These are phyloP conservation scores for Speoplatyrhinus poulsoni DNA, from an alignment of 2,113 vertebrate genomes.

Conservation along the genomic window DNA sequence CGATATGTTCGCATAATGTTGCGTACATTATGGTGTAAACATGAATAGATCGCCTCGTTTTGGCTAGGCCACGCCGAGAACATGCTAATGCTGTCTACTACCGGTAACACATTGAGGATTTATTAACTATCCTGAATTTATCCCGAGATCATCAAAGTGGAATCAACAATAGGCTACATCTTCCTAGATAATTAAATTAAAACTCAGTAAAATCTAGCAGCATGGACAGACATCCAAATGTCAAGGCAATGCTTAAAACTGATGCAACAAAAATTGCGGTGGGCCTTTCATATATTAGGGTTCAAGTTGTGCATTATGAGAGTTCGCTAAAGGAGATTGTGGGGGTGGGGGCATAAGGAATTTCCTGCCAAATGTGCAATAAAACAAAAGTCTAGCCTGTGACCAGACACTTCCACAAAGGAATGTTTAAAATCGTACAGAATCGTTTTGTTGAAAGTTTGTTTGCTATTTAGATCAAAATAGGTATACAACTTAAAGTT, in stretches of 20 bases:
- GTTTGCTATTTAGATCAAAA: conserved; percentile 41
- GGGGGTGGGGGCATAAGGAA: conserved; percentile 75
- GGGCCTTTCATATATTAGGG: conserved; percentile 53
- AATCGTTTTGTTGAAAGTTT: conserved; percentile 58
- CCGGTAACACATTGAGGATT: conserved; percentile 34
- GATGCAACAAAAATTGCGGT: conserved; percentile 37
- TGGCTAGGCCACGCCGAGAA: conserved; percentile 52
- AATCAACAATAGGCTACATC: neutral
- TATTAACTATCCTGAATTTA: conserved; percentile 43
- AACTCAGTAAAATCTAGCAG: conserved; percentile 22
- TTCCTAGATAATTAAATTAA: neutral
- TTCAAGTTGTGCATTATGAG: conserved; percentile 69
- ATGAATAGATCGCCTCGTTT: conserved; percentile 44
- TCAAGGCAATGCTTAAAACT: conserved; percentile 50
- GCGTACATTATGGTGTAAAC: conserved; percentile 33
- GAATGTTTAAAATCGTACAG: conserved; percentile 54
- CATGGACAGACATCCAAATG: neutral
- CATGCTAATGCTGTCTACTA: conserved; percentile 41
- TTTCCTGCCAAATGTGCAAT: conserved; percentile 85
- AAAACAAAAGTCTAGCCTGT: conserved; percentile 74
- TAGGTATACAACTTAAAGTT: conserved; percentile 52
- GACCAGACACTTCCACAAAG: conserved; percentile 64
- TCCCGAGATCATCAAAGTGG: conserved; percentile 11
- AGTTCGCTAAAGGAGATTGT: conserved; percentile 57
- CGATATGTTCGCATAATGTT: conserved; percentile 30